Conservation (phyloP, 2,888 invertebrate species). For the Eupelmus urozonus region DNA sequence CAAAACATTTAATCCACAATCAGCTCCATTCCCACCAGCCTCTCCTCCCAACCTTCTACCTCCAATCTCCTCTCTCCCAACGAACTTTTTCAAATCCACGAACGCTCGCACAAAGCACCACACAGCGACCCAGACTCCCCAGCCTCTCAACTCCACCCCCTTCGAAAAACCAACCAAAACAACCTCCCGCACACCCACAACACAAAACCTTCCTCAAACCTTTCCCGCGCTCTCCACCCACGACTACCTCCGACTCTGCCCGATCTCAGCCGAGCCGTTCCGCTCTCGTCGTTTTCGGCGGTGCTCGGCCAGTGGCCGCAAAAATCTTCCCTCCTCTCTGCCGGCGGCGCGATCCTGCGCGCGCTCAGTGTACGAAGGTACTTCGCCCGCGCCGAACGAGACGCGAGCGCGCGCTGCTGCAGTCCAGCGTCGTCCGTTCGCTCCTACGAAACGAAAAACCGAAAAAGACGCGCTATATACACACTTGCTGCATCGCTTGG, state of each 20-base stretch:
- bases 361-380: slow-evolving; percentile 9
- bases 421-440: neutral
- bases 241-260: neutral
- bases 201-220: too few relatives aligned
- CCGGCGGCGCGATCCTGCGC: slow-evolving; percentile 21
- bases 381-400: slow-evolving; percentile 4
- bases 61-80: neutral
- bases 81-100: neutral
- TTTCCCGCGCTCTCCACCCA: neutral
- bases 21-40: too few relatives aligned
- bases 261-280: slow-evolving; percentile 18
- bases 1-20: too few relatives aligned
- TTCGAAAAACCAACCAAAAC: too few relatives aligned
- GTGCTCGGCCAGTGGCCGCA: slow-evolving; percentile 50
- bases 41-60: too few relatives aligned
- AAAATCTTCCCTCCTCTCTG: slow-evolving; percentile 22
- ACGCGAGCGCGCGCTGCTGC: slow-evolving; percentile 25
- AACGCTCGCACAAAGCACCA: too few relatives aligned
- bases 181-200: too few relatives aligned
- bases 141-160: too few relatives aligned
- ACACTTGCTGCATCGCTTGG: neutral
- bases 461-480: slow-evolving; percentile 13
- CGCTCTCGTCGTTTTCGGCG: slow-evolving; percentile 15
- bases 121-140: too few relatives aligned
- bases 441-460: neutral